Base-by-base conservation (phyloP, 2,797 vertebrate genomes). In the Antennarius maculatus region DNA sequence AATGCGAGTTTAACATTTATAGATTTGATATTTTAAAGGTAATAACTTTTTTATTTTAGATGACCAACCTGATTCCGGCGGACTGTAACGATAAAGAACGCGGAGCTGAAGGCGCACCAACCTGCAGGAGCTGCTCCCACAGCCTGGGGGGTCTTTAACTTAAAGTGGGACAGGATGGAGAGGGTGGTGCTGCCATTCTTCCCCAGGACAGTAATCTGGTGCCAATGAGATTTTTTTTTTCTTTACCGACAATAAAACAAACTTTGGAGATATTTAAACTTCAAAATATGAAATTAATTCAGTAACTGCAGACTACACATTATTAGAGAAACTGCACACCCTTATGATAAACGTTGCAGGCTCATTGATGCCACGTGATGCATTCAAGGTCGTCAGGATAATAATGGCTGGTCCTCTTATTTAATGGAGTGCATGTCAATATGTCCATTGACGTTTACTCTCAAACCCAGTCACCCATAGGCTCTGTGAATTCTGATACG, bases 71-170 rank as follows among this genome's bases (percentile, higher is more conserved):
- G 14, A 16, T 15, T 48, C 16, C 42, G 10, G 54, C 27, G 3
- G 31, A 29, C 11, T 10, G 9, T 14, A 37, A 46, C 27, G 7
- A 6, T n/a, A 29, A 12, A 42, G 7, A 17, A 27, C 2, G 31
- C 29, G 45, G 54, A 68, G 15, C 51, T 59, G 69, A 29, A 27
- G 50, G n/a, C 71, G 75, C 66, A 63, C 55, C 74, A 71, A 81
- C 79, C 82, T 79, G 82, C 82, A 71, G 74, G 73, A 83, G 80
- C 61, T 43, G 69, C 63, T 62, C 66, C 3, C 31, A 34, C n/a
- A 74, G 75, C 76, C 71, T 71, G 42, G 4, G 4, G 80, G 85
- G 79, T 81, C 76, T 82, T 56, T 14, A 43, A 57, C 51, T 23
- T 14, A 68, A 77, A 80, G 55, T 73, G 61, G 67, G 64, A 54